A percentile compares a stretch with the other conserved stretches of the same genome.
phyloP scores from a whole-genome alignment of 2,797 vertebrate genomes.

The Catostomus latipinnis region DNA sequence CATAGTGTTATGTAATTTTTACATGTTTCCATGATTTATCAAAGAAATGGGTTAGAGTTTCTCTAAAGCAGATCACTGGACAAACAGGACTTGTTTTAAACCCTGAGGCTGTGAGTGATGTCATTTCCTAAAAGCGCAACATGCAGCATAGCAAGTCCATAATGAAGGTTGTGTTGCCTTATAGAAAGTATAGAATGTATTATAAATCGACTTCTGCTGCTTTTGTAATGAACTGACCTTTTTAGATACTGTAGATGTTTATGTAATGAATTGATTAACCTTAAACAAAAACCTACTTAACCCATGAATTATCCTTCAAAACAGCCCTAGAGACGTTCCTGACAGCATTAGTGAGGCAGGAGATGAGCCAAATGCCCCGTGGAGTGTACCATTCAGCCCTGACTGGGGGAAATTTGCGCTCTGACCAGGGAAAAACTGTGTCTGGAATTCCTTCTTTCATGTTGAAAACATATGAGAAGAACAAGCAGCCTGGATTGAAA shows the following conservation, averaged over 20 bases:
- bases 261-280: neutral
- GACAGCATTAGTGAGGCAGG: slow-evolving; percentile 87
- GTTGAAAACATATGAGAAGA: slow-evolving; percentile 92
- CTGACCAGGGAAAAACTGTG: slow-evolving; percentile 88
- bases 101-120: neutral
- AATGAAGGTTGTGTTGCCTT: neutral
- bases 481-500: slow-evolving; percentile 93
- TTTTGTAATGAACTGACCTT: neutral
- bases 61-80: neutral
- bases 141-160: neutral
- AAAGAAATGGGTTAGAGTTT: neutral
- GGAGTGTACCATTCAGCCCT: slow-evolving; percentile 92
- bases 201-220: neutral
- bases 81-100: neutral
- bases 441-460: slow-evolving; percentile 89
- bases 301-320: neutral
- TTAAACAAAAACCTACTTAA: slow-evolving; percentile 15
- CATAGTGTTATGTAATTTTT: neutral
- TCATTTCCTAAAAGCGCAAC: neutral
- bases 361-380: slow-evolving; percentile 92
- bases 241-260: neutral
- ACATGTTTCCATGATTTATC: neutral
- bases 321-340: slow-evolving; percentile 88
- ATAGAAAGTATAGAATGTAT: neutral
- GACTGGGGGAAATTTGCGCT: slow-evolving; percentile 74